Base-by-base conservation (phyloP, 2,888 invertebrate species). In the Platycheirus rosarum region DNA sequence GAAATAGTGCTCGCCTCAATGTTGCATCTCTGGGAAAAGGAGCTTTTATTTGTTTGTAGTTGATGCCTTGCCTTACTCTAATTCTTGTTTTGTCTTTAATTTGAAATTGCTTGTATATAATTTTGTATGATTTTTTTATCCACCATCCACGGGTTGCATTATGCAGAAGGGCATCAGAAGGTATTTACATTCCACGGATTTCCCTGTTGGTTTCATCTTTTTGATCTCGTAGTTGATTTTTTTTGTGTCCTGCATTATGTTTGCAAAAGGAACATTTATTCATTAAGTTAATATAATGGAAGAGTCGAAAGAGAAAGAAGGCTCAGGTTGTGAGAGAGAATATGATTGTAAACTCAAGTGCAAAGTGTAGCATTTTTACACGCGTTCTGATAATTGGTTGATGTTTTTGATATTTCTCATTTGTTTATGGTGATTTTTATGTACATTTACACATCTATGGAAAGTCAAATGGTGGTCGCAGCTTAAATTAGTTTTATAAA, bases 21-120 rank as follows among this genome's bases (percentile, higher is more conserved):
- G 51, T 37, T 49, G 63, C 74, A 74, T 48, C 62, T 26, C 53
- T 69, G 74, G 46, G 48, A 60, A 63, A 55, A 57, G n/a, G n/a
- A n/a, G n/a, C 53, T 63, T 49, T 46, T 69, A 46, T 32, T 46
- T 44, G 3, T 29, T 46, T 46, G 44, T 62, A 2, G 16, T 62
- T 48, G 5, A 20, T 29, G 14, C 42, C 14, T 60, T 26, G 14
- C 26, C 32, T 20, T 18, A 14, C 18, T 53, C 14, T 32, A 35
- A 62, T 60, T 62, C 14, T 49, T 68, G 53, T 18, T 55, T 42
- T 73, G 2, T 57, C 14, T 26, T 57, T 57, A 66, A 71, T 66
- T 73, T 68, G 13, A 62, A 66, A 40, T 63, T 44, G 42, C 37
- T 75, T 60, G 11, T 9, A 11, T 26, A 14, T 55, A 20, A 8